Conservation (phyloP, 2,888 invertebrate species). For the Spatulosminthurus flaviceps region DNA sequence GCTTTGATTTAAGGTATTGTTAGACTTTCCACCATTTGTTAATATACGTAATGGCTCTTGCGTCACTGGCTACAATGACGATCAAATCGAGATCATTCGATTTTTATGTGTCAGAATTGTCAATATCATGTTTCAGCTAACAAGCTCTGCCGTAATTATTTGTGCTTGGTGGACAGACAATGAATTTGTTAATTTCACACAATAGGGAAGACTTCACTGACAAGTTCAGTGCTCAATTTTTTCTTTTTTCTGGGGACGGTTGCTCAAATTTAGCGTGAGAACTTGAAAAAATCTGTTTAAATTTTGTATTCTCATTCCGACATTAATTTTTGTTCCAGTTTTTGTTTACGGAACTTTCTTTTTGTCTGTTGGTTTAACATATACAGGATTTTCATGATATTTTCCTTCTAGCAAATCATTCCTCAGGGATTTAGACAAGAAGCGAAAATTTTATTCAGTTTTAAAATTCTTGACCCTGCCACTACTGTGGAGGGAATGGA, state of each 20-base stretch:
- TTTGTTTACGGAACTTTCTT: background rate
- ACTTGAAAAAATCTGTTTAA: background rate
- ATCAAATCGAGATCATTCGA: background rate
- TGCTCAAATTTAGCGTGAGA: background rate
- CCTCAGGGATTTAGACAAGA: background rate
- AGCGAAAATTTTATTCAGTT: background rate
- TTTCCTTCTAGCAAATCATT: background rate
- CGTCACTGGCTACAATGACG: background rate
- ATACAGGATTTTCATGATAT: background rate
- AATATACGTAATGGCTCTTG: background rate
- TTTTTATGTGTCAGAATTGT: background rate
- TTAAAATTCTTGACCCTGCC: background rate
- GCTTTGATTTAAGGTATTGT: background rate
- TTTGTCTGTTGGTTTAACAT: background rate
- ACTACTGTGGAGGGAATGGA: too few species aligned
- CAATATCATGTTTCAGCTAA: background rate
- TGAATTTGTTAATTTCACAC: background rate
- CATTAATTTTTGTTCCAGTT: background rate
- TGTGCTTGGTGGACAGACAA: background rate
- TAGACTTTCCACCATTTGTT: background rate
- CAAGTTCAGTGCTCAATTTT: background rate
- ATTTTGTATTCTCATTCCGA: background rate
- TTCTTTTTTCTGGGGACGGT: background rate
- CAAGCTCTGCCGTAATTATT: background rate
- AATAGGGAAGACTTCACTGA: background rate